Evolutionary conservation across 2,113 vertebrate genomes (phyloP).

Genomic region (Pelobates fuscus): DNA sequence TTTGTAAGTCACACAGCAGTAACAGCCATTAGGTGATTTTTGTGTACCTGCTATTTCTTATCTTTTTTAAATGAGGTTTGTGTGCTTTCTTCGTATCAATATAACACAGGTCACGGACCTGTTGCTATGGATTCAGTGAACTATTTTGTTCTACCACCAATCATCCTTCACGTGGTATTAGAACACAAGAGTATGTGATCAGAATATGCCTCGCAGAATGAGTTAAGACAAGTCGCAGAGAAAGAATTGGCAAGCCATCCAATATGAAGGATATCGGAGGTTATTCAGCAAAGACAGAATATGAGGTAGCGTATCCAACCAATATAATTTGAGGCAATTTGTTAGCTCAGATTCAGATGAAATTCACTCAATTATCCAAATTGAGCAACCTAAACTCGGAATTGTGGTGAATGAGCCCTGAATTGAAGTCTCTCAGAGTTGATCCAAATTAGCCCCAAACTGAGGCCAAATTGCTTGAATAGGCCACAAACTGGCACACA

Average conservation of each 20-base stretch:
- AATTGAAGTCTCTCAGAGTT: too few relatives aligned
- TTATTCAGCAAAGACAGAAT: too few relatives aligned
- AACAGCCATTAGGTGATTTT: background rate
- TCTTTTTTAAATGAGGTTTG: constrained; percentile 8
- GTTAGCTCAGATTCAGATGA: too few relatives aligned
- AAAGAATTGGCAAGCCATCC: background rate
- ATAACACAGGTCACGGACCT: constrained; percentile 27
- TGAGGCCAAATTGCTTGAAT: too few relatives aligned
- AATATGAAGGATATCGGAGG: too few relatives aligned
- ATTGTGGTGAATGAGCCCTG: too few relatives aligned
- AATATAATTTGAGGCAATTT: too few relatives aligned
- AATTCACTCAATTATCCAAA: too few relatives aligned
- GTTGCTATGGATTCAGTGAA: constrained; percentile 27
- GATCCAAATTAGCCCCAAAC: too few relatives aligned
- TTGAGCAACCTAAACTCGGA: too few relatives aligned
- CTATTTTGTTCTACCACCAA: constrained; percentile 14
- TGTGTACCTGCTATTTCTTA: background rate
- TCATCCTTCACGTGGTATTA: constrained; percentile 21
- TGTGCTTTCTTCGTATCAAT: constrained; percentile 12
- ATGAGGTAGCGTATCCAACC: too few relatives aligned
- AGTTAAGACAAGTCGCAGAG: constrained; percentile 34
- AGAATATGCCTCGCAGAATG: constrained; percentile 28
- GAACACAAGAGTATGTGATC: constrained; percentile 20
- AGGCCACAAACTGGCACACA: too few relatives aligned
- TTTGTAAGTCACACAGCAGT: background rate